Percentiles rank a stretch among this genome's conserved stretches.
Evolutionary conservation across 2,888 invertebrate genomes (phyloP).

Genomic region (Lymantria monacha): DNA sequence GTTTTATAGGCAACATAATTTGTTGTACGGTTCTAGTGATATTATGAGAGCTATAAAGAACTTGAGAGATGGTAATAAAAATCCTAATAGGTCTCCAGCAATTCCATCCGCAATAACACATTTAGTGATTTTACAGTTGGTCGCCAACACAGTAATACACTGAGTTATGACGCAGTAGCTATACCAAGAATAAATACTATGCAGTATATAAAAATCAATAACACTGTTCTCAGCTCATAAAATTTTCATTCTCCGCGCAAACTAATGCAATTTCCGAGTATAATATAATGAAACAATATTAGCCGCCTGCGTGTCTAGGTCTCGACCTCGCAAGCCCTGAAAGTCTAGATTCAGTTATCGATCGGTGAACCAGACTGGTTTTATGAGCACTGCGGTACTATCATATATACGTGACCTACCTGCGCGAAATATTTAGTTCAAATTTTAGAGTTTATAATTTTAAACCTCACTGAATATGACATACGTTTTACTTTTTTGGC

Average conservation of each 20-base stretch:
- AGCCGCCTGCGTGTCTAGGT: conserved; percentile 46
- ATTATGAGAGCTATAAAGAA: too few species aligned
- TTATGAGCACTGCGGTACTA: conserved; percentile 35
- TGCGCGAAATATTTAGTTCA: conserved; percentile 5
- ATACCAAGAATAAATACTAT: neutral
- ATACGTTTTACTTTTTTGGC: too few species aligned
- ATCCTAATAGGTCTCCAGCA: conserved; percentile 11
- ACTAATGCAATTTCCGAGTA: conserved; percentile 29
- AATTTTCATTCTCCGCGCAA: conserved; percentile 18
- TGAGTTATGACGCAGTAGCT: neutral
- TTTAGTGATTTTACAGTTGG: neutral
- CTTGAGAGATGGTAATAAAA: conserved; percentile 5
- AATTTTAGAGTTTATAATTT: too few species aligned
- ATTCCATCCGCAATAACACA: conserved; percentile 14
- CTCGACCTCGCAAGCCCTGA: conserved; percentile 37
- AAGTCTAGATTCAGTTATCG: conserved; percentile 51
- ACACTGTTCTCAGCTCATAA: conserved; percentile 20
- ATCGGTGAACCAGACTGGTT: conserved; percentile 44
- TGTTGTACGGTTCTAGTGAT: too few species aligned
- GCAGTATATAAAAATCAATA: conserved; percentile 11
- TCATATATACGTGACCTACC: conserved; percentile 14
- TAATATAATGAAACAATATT: conserved; percentile 23
- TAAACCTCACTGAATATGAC: too few species aligned
- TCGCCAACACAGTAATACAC: neutral
- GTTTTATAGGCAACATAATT: too few species aligned